Conservation (phyloP, 1,140 invertebrate genomes). For the Lycorma delicatula region DNA sequence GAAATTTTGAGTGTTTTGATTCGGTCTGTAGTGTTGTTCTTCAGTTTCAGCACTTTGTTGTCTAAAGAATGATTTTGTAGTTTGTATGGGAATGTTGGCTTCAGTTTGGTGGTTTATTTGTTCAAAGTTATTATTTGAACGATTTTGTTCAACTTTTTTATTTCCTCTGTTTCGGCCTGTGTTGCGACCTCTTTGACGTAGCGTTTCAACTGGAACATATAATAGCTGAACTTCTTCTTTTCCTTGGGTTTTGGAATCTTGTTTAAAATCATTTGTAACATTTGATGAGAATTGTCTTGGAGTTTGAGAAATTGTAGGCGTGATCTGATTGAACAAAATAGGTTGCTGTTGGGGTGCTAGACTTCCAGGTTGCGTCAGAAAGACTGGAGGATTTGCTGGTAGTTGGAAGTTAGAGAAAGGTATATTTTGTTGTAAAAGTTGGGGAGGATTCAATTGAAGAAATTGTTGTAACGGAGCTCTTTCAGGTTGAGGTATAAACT, state of each 20-base stretch:
- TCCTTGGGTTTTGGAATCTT: conserved; percentile 30
- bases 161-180: conserved; percentile 29
- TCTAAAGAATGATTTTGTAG: not conserved
- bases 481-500: not conserved
- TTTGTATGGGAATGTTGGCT: not conserved
- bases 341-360: conserved; percentile 4
- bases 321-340: too few relatives aligned
- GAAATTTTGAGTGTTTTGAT: not conserved
- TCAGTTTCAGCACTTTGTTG: not conserved
- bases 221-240: conserved; percentile 64
- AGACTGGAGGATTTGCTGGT: conserved; percentile 2
- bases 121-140: conserved; percentile 4
- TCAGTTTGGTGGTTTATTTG: not conserved
- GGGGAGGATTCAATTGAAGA: not conserved
- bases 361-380: conserved; percentile 11
- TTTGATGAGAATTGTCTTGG: not conserved
- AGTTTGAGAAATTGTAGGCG: not conserved
- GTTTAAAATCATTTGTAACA: conserved; percentile 1
- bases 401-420: conserved; percentile 9
- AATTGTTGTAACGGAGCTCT: not conserved
- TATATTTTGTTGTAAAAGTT: not conserved
- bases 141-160: not conserved
- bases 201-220: conserved; percentile 68
- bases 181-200: conserved; percentile 46
- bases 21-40: not conserved